Conservation (phyloP, 2,113 vertebrate genomes). For the Cynocephalus volans region DNA sequence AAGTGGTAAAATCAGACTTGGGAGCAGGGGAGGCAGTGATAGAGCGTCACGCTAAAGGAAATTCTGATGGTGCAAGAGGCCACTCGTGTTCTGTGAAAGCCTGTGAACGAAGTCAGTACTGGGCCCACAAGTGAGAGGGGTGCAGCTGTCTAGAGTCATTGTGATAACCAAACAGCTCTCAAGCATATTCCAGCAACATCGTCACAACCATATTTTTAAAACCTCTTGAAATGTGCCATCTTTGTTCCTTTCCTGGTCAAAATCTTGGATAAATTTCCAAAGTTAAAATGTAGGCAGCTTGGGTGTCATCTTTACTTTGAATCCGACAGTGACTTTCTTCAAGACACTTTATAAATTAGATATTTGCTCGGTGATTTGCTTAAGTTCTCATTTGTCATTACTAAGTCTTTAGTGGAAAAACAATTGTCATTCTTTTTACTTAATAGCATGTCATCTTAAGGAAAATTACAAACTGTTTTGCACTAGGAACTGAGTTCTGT, state of each 20-base stretch:
- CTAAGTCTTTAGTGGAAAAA: slow-evolving; percentile 66
- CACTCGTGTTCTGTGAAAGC: background rate
- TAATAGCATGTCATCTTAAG: slow-evolving; percentile 69
- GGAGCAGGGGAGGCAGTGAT: background rate
- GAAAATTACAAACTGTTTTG: slow-evolving; percentile 73
- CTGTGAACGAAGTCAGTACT: no score
- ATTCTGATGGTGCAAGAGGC: background rate
- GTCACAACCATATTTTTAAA: slow-evolving; percentile 1
- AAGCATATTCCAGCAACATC: slow-evolving; percentile 1
- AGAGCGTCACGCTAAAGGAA: background rate
- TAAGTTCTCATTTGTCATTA: slow-evolving; percentile 59
- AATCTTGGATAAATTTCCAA: slow-evolving; percentile 33
- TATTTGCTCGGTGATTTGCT: slow-evolving; percentile 43
- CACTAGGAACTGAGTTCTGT: slow-evolving; percentile 46
- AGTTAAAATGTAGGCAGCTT: slow-evolving; percentile 1
- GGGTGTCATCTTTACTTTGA: slow-evolving; percentile 3
- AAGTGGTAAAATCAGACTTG: slow-evolving; percentile 20
- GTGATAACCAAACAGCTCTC: background rate
- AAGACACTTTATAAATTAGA: slow-evolving; percentile 63
- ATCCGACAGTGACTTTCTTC: slow-evolving; percentile 52
- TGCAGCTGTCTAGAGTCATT: background rate
- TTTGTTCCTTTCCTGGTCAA: background rate
- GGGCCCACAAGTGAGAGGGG: no score
- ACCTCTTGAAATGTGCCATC: background rate
- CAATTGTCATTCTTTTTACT: slow-evolving; percentile 70